Evolutionary conservation across 2,888 invertebrate genomes (phyloP).

Genomic region (Drosophila parthenogenetica): DNA sequence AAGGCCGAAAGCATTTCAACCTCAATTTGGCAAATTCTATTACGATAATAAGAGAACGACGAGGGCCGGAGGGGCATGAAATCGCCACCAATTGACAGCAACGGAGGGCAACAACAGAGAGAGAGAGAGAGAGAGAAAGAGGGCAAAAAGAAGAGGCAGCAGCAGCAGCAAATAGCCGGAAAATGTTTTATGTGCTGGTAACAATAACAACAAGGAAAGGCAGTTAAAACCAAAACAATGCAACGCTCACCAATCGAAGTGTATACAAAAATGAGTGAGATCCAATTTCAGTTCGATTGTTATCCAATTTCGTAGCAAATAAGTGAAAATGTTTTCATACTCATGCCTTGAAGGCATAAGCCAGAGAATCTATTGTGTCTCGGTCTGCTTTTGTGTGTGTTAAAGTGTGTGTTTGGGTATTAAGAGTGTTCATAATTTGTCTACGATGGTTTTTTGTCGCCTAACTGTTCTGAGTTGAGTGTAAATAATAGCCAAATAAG

Average conservation of each 20-base stretch:
- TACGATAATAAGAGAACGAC: slow-evolving; percentile 77
- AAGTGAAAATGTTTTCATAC: slow-evolving; percentile 83
- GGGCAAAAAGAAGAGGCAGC: slow-evolving; percentile 1
- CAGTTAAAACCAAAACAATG: slow-evolving; percentile 79
- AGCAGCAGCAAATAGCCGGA: slow-evolving; percentile 72
- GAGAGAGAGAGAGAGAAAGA: not conserved
- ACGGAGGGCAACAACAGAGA: slow-evolving; percentile 9
- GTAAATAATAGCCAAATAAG: slow-evolving; percentile 57
- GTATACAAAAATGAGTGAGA: slow-evolving; percentile 82
- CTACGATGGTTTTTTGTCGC: slow-evolving; percentile 40
- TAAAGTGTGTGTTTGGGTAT: slow-evolving; percentile 31
- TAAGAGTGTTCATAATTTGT: slow-evolving; percentile 78
- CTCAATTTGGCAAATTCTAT: slow-evolving; percentile 84
- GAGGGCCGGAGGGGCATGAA: slow-evolving; percentile 31
- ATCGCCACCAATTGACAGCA: slow-evolving; percentile 44
- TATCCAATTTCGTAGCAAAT: slow-evolving; percentile 84
- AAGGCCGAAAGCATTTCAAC: slow-evolving; percentile 79
- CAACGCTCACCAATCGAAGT: slow-evolving; percentile 53
- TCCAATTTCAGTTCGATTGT: slow-evolving; percentile 85
- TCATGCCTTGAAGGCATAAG: slow-evolving; percentile 68
- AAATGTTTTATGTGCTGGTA: slow-evolving; percentile 75
- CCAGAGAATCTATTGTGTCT: slow-evolving; percentile 33
- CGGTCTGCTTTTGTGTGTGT: slow-evolving; percentile 1
- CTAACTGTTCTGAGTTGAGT: slow-evolving; percentile 41
- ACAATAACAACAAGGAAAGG: slow-evolving; percentile 40